Percentiles rank a stretch among this genome's conserved stretches.
phyloP scores from a whole-genome alignment of 1,140 invertebrate genomes.

The Bursaphelenchus mucronatus region DNA sequence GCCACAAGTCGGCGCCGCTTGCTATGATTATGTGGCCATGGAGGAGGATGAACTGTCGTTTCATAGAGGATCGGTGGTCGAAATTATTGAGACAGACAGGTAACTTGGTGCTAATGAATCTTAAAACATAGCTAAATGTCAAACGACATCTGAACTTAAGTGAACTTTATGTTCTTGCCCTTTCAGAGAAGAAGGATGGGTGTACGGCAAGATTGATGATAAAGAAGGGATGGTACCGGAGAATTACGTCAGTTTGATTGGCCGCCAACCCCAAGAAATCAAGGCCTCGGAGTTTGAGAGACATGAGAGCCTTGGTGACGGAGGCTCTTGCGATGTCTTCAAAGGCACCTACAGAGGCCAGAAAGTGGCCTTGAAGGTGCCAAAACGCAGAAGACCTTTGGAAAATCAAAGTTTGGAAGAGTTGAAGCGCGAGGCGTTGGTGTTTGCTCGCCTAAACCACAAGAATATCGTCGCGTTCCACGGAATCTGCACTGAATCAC shows the following conservation, averaged over 20 bases:
- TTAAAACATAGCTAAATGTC: too few relatives aligned
- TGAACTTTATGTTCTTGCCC: too few relatives aligned
- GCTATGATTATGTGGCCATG: conserved; percentile 9
- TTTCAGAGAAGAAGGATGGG: conserved; percentile 11
- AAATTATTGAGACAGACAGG: conserved; percentile 17
- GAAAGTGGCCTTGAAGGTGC: conserved; percentile 6
- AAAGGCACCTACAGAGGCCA: background rate
- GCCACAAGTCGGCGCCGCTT: conserved; percentile 10
- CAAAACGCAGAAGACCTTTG: background rate
- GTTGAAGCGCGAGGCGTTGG: conserved; percentile 5
- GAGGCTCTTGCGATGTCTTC: conserved; percentile 5
- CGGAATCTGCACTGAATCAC: conserved; percentile 4
- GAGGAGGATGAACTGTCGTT: conserved; percentile 14
- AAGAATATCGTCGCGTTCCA: conserved; percentile 7
- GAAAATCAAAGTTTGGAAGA: background rate
- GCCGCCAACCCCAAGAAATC: conserved; percentile 7
- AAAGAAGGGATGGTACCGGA: conserved; percentile 10
- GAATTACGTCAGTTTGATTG: conserved; percentile 12
- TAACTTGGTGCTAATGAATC: background rate
- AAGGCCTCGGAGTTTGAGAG: background rate
- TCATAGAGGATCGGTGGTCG: conserved; percentile 8
- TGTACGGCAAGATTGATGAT: conserved; percentile 3
- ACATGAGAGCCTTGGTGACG: background rate
- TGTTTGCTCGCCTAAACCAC: conserved; percentile 8
- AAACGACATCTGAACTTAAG: too few relatives aligned